phyloP scores from a whole-genome alignment of 2,888 invertebrate genomes.

The Acronicta aceris region DNA sequence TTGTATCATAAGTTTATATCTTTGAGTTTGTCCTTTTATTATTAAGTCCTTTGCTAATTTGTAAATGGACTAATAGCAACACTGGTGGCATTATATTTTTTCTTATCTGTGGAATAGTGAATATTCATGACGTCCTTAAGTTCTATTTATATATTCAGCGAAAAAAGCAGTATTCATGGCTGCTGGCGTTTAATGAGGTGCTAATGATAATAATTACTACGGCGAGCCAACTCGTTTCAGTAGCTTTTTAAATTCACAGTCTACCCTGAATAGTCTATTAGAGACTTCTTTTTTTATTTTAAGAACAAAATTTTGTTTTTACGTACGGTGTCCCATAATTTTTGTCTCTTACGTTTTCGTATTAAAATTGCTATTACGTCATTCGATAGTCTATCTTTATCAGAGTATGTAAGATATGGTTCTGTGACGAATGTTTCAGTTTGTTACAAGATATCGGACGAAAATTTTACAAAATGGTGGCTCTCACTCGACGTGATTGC shows the following conservation, averaged over 20 bases:
- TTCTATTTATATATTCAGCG: conserved; percentile 25
- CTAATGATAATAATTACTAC: conserved; percentile 47
- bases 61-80: conserved; percentile 9
- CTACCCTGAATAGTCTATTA: neutral
- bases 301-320: too few relatives aligned
- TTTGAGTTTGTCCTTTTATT: neutral
- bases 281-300: neutral
- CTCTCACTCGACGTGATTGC: too few relatives aligned
- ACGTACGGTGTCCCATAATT: too few relatives aligned
- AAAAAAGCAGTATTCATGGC: conserved; percentile 42
- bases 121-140: conserved; percentile 46
- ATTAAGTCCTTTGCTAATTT: too few relatives aligned
- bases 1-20: too few relatives aligned
- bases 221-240: conserved; percentile 15
- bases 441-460: too few relatives aligned
- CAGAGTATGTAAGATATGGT: too few relatives aligned
- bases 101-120: conserved; percentile 17
- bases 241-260: conserved; percentile 5
- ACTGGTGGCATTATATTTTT: conserved; percentile 21
- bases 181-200: conserved; percentile 42
- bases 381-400: too few relatives aligned
- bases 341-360: too few relatives aligned
- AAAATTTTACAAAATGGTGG: too few relatives aligned
- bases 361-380: too few relatives aligned
- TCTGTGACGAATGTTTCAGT: too few relatives aligned